Evolutionary conservation across 2,888 invertebrate species (phyloP), one percentile per base, ranked within the genome.

Genomic region (Orgyia antiqua): DNA sequence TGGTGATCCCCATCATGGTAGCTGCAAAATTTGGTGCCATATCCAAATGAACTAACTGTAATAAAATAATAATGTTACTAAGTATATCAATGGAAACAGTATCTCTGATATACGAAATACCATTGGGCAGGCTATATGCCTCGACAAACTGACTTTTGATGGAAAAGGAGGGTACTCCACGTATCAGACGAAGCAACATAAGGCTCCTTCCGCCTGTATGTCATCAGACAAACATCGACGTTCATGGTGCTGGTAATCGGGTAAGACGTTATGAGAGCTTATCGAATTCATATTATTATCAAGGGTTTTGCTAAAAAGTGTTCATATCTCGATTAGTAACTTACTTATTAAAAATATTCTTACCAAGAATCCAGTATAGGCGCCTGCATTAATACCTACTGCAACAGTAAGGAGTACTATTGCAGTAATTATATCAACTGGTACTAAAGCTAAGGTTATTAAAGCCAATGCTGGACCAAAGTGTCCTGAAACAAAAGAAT

Each of bases 11-110:
- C 92, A 94, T 93, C 33, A 94, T 65, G 0, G 91, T 89, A 1
- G 93, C 94, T 0, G 93, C 92, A 58, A 91, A 93, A 58, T 92
- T 93, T 0, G 94, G 93, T 3, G 94, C 90, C 50, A 94, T 86
- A 69, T 94, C 94, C 33, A 94, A 91, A 50, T 93, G 93, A 54
- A 93, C 94, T 6, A 89, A 88, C 41, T 79, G 89, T 3, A 91
- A 68, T 5, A 51, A 90, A 12, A 1, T 9, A 12, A 23, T 4
- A 21, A 23, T n/a, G 4, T 11, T n/a, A 23, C 9, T 3, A 4
- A 15, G 3, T 15, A 15, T 15, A 4, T 15, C 3, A 4, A 4
- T 15, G 15, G 4, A 5, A 15, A 5, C 3, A 15, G 3, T 15
- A 5, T 15, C 3, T 15, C 17, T 15, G 6, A 15, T 15, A 3